phyloP scores from a whole-genome alignment of 2,797 vertebrate species.

The Vultur gryphus region DNA sequence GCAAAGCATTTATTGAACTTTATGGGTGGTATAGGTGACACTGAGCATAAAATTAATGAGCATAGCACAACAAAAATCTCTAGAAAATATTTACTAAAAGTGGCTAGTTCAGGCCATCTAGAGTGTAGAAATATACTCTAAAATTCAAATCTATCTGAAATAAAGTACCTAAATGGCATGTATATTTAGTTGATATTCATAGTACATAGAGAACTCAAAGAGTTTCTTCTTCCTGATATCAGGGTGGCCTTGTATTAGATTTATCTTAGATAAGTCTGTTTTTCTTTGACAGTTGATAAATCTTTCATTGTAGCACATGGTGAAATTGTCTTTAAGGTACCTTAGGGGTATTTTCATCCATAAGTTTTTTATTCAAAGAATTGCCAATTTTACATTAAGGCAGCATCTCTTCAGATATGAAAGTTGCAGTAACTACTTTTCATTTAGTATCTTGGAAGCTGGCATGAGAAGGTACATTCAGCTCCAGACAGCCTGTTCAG shows the following conservation, averaged over 20 bases:
- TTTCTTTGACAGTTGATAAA: background rate
- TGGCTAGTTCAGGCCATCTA: background rate
- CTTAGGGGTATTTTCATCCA: background rate
- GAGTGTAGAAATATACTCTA: background rate
- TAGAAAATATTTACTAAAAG: background rate
- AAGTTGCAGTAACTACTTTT: background rate
- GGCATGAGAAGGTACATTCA: background rate
- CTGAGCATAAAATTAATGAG: background rate
- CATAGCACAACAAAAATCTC: background rate
- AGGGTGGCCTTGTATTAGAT: background rate
- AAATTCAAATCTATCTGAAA: background rate
- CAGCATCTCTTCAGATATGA: background rate
- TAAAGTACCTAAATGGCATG: background rate
- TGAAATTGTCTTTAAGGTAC: background rate
- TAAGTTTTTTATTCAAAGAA: background rate
- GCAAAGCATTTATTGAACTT: background rate
- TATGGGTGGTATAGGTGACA: background rate
- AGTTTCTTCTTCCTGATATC: background rate
- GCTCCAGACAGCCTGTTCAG: background rate
- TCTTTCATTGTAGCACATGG: background rate
- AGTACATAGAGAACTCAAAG: background rate
- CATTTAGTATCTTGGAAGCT: background rate
- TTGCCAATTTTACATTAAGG: background rate
- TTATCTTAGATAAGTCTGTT: background rate
- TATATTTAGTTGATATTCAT: background rate